Base-by-base conservation (phyloP, 2,113 vertebrate genomes). In the Syngnathus typhle region DNA sequence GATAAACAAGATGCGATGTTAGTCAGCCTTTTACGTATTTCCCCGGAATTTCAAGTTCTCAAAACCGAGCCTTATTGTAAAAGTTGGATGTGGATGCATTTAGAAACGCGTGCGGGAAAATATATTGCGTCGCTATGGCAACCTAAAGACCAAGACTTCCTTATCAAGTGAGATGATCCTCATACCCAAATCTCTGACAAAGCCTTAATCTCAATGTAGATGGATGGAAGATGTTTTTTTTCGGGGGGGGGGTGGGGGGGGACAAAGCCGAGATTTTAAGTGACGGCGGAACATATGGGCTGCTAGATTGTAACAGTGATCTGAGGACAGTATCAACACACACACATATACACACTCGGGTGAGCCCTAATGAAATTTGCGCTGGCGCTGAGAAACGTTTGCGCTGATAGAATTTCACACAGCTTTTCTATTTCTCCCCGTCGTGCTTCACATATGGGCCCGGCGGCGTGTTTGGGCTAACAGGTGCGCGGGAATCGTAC, bases 121-220 rank as follows among this genome's bases (percentile, higher is more conserved):
- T 52, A 5, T 36, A 7, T 56, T 16, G n/a, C 6, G 59, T 43
- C 79, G 64, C 84, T 65, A 65, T 73, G 76, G 79, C 23, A 71
- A 86, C 81, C 74, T 1, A 11, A 64, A 64, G 71, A 54, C 61
- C 1, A 44, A 62, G 37, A 39, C 27, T 69, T 70, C 80, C 71
- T 77, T 73, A 74, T 83, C 74, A 81, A 84, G 85, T 54, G 27
- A 67, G 75, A 77, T 60, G 32, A 82, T 85, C 74, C 84, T 75
- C 67, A 62, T 88, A 84, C 88, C 68, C 82, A 87, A 90, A 89
- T 90, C 79, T 80, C 77, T 78, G 77, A 88, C 86, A 85, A 84
- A 87, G 80, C 79, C 84, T 71, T 90, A 90, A 91, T 91, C 88
- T 90, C 71, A 65, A 51, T 52, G 23, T 70, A n/a, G 49, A 61